Conservation (phyloP, 1,140 invertebrate genomes). For the Conus ventricosus region DNA sequence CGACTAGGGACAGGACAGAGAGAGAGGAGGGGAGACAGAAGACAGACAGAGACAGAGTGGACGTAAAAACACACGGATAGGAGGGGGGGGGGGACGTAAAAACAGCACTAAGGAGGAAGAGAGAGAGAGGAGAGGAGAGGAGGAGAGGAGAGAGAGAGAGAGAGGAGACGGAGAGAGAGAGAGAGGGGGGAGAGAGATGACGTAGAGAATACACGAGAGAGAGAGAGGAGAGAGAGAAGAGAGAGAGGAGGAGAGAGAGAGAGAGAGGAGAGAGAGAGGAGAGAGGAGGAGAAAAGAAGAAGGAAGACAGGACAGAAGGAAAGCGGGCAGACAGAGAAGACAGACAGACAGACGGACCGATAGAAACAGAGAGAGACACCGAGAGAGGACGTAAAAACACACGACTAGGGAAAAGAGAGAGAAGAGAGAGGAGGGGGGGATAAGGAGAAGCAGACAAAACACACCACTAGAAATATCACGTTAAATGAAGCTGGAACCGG, state of each 20-base stretch:
- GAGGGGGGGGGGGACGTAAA: background rate
- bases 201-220: too few species aligned
- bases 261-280: background rate
- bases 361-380: background rate
- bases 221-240: background rate
- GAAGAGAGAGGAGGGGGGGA: background rate
- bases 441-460: background rate
- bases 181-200: conserved; percentile 6
- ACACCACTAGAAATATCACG: too few species aligned
- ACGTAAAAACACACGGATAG: background rate
- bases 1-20: too few species aligned
- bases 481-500: too few species aligned
- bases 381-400: background rate
- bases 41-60: background rate
- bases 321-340: background rate
- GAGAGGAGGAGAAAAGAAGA: background rate
- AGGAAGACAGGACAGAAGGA: background rate
- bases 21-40: too few species aligned
- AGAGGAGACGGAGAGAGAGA: conserved; percentile 17
- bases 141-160: conserved; percentile 12
- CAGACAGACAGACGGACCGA: background rate
- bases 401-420: background rate
- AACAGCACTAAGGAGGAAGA: background rate
- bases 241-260: background rate
- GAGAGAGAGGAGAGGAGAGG: background rate